Percentiles rank a stretch among this genome's conserved stretches.
phyloP scores from a whole-genome alignment of 2,797 vertebrate genomes.

The Peromyscus melanophrys region DNA sequence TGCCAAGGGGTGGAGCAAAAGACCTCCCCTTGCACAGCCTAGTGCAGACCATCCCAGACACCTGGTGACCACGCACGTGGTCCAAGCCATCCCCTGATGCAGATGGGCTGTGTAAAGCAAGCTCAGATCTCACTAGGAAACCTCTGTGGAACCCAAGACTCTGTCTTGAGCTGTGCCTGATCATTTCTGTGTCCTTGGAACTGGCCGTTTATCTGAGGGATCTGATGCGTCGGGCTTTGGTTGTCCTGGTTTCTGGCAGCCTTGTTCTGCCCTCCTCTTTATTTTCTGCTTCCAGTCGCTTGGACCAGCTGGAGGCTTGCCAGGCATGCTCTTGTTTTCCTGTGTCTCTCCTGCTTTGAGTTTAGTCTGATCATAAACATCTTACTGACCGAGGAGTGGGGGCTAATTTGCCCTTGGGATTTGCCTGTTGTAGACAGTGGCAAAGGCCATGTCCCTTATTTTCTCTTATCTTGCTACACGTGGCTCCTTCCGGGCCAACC shows the following conservation, averaged over 20 bases:
- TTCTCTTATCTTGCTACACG: not conserved
- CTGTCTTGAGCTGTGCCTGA: not conserved
- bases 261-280: not conserved
- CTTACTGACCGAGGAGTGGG: not conserved
- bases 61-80: no score
- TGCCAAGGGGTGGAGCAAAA: no score
- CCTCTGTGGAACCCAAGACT: no score
- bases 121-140: no score
- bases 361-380: not conserved
- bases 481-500: not conserved
- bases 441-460: not conserved
- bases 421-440: not conserved
- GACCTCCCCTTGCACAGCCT: no score
- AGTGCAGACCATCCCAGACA: no score
- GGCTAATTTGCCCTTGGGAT: not conserved
- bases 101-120: no score
- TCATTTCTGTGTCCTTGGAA: not conserved
- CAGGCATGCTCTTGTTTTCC: not conserved
- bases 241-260: not conserved
- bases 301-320: not conserved
- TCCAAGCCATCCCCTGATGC: no score
- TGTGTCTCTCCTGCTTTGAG: not conserved
- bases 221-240: not conserved
- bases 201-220: not conserved
- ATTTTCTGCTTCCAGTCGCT: conserved; percentile 22